These are phyloP conservation scores for Pseudanteris insignis DNA, from an alignment of 2,888 invertebrate species.

Conservation along the genomic window DNA sequence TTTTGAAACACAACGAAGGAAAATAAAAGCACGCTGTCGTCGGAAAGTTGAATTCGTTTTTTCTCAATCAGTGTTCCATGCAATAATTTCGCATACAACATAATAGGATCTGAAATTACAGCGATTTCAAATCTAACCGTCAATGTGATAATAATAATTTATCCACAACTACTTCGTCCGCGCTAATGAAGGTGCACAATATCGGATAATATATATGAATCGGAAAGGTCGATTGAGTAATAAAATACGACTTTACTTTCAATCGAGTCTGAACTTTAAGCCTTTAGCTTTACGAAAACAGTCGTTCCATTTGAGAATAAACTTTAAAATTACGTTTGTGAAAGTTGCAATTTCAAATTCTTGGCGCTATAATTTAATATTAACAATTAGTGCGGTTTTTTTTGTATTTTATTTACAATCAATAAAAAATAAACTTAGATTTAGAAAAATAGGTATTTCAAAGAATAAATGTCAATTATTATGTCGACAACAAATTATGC, in stretches of 20 bases:
- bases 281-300: too few species aligned
- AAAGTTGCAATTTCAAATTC: too few species aligned
- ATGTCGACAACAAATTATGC: too few species aligned
- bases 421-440: too few species aligned
- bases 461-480: conserved; percentile 4
- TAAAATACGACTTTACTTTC: conserved; percentile 31
- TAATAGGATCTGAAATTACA: conserved; percentile 36
- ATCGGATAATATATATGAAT: conserved; percentile 28
- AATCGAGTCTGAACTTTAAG: conserved; percentile 13
- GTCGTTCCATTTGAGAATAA: too few species aligned
- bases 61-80: neutral
- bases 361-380: too few species aligned
- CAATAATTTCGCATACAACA: conserved; percentile 15
- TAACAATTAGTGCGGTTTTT: too few species aligned
- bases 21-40: too few species aligned
- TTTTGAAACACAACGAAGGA: too few species aligned
- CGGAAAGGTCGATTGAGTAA: conserved; percentile 38
- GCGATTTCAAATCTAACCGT: conserved; percentile 32
- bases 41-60: neutral
- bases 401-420: too few species aligned
- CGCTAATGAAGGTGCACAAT: conserved; percentile 29
- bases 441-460: too few species aligned
- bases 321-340: too few species aligned
- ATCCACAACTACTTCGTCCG: conserved; percentile 23
- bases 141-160: conserved; percentile 38